Base-by-base conservation (phyloP, 2,888 invertebrate species). In the Andrena camellia region DNA sequence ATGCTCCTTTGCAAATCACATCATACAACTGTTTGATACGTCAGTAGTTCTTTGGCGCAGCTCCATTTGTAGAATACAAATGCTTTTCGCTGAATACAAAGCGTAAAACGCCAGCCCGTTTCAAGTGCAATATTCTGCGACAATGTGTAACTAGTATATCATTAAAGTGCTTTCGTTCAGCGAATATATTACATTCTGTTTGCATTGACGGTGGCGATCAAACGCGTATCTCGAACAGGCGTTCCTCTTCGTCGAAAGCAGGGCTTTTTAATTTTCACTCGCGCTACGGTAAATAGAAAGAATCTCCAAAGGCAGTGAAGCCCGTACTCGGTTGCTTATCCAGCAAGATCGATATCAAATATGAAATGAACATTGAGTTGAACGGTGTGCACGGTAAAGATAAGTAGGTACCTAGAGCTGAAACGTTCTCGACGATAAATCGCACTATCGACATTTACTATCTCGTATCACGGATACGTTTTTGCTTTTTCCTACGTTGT, bases 1-100 rank as follows among this genome's bases (percentile, higher is more conserved):
- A 20, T 48, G 48, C 35, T 67, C 68, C 52, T 26, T 81, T 35
- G 67, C 29, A 57, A 62, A 81, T 81, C 67, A 73, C 72, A 81
- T 63, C 67, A 23, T 23, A 5, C 54, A 20, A 48, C 35, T 54
- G 59, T 26, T 13, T 29, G n/a, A 4, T 17, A 26, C 54, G 64
- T 54, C 54, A 23, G 33, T 33, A 48, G 68, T 73, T 73, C 73
- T 81, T 81, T 59, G 57, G 20, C 50, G n/a, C 6, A 17, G 33
- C 50, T 71, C 71, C 29, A 48, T 73, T 64, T 52, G 29, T 35
- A 2, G 23, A 33, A 57, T 29, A 42, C n/a, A 6, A 57, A 7
- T 10, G 42, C 23, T n/a, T 50, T 48, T 35, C 33, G 20, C 8
- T 3, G 23, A 8, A n/a, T 26, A 63, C 31, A 59, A 71, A 71